Evolutionary conservation across 2,888 invertebrate genomes (phyloP), one percentile per base, ranked within the genome.

Genomic region (Parnassius mnemosyne): DNA sequence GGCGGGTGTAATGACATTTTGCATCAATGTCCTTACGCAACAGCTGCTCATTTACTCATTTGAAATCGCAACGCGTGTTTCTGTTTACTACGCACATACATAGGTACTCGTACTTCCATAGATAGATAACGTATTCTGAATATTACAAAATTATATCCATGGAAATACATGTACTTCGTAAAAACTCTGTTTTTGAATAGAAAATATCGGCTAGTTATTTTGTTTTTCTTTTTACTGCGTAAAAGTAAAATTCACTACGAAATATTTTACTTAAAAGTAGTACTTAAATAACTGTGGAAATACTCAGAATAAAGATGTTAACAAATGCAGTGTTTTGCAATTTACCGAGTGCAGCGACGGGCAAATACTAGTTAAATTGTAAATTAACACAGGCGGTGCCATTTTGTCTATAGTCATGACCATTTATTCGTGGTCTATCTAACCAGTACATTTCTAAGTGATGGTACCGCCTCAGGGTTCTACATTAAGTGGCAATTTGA

Each of bases 371-470:
- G 55, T 63, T 55, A 53, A 59, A 41, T 42, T 44, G 52, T 44
- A 58, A 59, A 62, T 65, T 64, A 51, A 53, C 49, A 52, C 63
- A 43, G 61, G 50, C 52, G 69, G 71, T 71, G 70, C 71, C 71
- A 66, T 67, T 70, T 68, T 59, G 71, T 72, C 71, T 72, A 69
- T 61, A 57, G 52, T 25, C 50, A 52, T 56, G 34, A 25, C 66
- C 50, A 60, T 16, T 55, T 0, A 43, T 52, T 44, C 13, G n/a
- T 55, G 66, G 47, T 11, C 61, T 53, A 50, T 54, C 69, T 68
- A 69, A 70, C 70, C 69, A 58, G 73, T 74, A 73, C 71, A 68
- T 54, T 53, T 41, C 13, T 57, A 34, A 34, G 57, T 55, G 60
- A 67, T 66, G 66, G 16, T 10, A 52, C 25, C 41, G 9, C 12